These are phyloP conservation scores for Stegostoma tigrinum DNA, from an alignment of 2,113 vertebrate genomes.

Conservation along the genomic window DNA sequence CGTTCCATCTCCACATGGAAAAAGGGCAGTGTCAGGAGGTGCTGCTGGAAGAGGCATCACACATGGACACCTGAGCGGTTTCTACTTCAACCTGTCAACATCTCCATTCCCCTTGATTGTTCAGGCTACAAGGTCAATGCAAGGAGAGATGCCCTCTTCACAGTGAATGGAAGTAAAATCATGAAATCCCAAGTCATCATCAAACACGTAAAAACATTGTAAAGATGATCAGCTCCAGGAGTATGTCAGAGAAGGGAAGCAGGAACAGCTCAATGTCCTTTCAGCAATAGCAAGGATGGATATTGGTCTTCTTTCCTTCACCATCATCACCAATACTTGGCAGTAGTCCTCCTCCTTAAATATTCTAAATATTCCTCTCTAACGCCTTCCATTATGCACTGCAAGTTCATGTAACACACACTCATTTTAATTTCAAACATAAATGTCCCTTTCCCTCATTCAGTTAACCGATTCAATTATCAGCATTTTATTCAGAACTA, in stretches of 20 bases:
- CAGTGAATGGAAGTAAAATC: neutral
- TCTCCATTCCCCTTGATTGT: too few species aligned
- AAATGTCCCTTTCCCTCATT: neutral
- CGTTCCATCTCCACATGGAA: too few species aligned
- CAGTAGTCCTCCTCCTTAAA: neutral
- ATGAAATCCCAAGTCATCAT: neutral
- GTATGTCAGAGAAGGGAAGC: neutral
- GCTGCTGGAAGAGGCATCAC: too few species aligned
- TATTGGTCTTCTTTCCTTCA: too few species aligned
- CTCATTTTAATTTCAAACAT: neutral
- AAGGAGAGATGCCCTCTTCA: neutral
- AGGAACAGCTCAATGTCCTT: neutral
- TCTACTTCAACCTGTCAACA: too few species aligned
- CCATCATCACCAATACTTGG: too few species aligned
- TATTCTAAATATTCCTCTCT: neutral
- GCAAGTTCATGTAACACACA: neutral
- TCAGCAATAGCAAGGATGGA: neutral
- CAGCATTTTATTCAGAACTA: neutral
- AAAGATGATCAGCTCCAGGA: too few species aligned
- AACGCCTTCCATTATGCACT: neutral
- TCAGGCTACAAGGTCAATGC: neutral
- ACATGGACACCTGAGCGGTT: too few species aligned
- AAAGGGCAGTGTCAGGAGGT: too few species aligned
- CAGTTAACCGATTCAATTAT: neutral
- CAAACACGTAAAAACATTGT: neutral